Percentiles rank a stretch among this genome's conserved stretches.
phyloP scores from a whole-genome alignment of 2,888 invertebrate genomes.

The Heliothis peltigera region DNA sequence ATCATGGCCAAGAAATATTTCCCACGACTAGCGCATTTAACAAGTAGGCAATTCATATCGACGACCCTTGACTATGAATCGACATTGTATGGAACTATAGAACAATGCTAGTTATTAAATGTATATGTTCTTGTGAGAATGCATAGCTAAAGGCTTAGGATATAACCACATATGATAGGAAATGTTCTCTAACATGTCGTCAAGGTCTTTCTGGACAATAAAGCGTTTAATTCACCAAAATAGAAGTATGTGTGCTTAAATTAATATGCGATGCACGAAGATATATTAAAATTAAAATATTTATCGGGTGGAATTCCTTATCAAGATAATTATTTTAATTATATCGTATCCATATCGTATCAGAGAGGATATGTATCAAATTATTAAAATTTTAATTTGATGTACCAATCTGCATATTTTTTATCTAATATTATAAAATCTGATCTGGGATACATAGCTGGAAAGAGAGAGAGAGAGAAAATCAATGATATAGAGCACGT shows the following conservation, averaged over 20 bases:
- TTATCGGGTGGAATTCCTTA: too few species aligned
- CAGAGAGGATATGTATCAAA: too few species aligned
- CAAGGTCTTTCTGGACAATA: constrained; percentile 46
- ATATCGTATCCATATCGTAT: too few species aligned
- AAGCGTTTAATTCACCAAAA: constrained; percentile 6
- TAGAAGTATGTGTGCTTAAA: neutral
- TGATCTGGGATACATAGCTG: too few species aligned
- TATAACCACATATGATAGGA: constrained; percentile 37
- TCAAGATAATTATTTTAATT: too few species aligned
- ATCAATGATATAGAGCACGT: too few species aligned
- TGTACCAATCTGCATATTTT: too few species aligned
- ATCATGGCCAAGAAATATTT: constrained; percentile 65
- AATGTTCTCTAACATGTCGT: constrained; percentile 42
- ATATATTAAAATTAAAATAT: too few species aligned
- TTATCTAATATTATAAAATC: too few species aligned
- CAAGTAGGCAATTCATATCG: constrained; percentile 75
- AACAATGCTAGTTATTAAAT: constrained; percentile 67
- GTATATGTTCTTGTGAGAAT: constrained; percentile 64
- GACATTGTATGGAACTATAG: constrained; percentile 74
- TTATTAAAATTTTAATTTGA: too few species aligned
- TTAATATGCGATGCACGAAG: too few species aligned
- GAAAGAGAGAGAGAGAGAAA: too few species aligned
- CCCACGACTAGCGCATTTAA: constrained; percentile 71
- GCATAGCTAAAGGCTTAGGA: constrained; percentile 17
- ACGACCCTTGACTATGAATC: constrained; percentile 74